A percentile compares a stretch with the other conserved stretches of the same genome.
Conservation (phyloP, 2,888 invertebrate species). For the Brachylomia viminalis region DNA sequence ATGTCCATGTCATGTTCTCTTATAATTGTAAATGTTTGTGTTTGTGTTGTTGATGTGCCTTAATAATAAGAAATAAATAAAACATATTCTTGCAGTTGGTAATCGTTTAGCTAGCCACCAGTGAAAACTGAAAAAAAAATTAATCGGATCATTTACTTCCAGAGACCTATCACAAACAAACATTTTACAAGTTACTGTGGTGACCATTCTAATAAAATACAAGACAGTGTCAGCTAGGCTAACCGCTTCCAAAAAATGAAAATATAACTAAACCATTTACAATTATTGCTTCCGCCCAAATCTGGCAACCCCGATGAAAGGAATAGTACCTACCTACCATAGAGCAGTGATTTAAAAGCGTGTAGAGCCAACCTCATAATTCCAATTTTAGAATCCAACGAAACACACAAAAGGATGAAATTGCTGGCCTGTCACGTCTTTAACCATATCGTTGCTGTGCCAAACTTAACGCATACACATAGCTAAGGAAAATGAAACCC, state of each 20-base stretch:
- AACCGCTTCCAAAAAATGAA: neutral
- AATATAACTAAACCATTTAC: neutral
- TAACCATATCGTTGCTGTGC: slow-evolving; percentile 73
- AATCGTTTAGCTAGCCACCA: neutral
- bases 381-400: slow-evolving; percentile 61
- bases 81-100: neutral
- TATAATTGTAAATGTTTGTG: no score
- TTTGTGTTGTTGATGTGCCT: no score
- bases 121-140: neutral
- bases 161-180: neutral
- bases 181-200: no score
- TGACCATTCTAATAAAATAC: neutral
- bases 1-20: no score
- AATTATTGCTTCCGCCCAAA: neutral
- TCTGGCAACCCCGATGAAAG: neutral
- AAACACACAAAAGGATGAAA: slow-evolving; percentile 74
- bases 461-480: slow-evolving; percentile 32
- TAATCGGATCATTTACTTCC: no score
- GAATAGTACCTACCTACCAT: neutral
- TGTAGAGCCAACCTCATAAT: slow-evolving; percentile 42
- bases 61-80: no score
- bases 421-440: slow-evolving; percentile 76
- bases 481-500: slow-evolving; percentile 51
- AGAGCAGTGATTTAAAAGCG: slow-evolving; percentile 27
- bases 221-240: neutral